phyloP scores from a whole-genome alignment of 2,113 vertebrate species.

The Vidua macroura region DNA sequence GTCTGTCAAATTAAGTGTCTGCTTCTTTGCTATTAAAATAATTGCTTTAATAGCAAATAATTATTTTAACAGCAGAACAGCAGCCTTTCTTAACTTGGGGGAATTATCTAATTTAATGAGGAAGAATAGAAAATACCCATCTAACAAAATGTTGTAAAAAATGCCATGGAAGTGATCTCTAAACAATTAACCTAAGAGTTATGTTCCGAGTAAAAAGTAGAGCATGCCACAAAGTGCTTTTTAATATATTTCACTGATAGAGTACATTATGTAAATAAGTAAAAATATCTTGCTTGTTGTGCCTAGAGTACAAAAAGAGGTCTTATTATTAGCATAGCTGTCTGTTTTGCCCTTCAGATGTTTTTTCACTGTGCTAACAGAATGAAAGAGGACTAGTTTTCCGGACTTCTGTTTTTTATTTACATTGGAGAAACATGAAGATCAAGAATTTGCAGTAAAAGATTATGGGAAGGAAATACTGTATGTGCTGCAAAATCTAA shows the following conservation, averaged over 20 bases:
- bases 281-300: conserved; percentile 29
- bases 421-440: background rate
- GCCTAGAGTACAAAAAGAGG: conserved; percentile 19
- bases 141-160: conserved; percentile 62
- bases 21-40: conserved; percentile 62
- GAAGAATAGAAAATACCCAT: conserved; percentile 63
- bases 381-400: background rate
- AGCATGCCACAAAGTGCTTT: conserved; percentile 63
- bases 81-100: conserved; percentile 68
- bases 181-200: conserved; percentile 72
- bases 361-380: background rate
- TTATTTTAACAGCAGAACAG: conserved; percentile 65
- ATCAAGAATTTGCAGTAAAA: background rate
- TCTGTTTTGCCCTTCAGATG: conserved; percentile 23
- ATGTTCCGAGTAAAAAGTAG: conserved; percentile 53
- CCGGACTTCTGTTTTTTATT: background rate
- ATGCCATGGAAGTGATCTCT: conserved; percentile 64
- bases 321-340: background rate
- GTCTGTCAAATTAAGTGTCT: conserved; percentile 36
- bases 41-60: conserved; percentile 71
- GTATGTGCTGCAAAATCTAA: background rate
- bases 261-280: conserved; percentile 65
- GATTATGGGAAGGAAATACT: background rate
- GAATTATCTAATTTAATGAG: conserved; percentile 71
- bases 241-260: conserved; percentile 45